Evolutionary conservation across 2,888 invertebrate genomes (phyloP), one percentile per base, ranked within the genome.

Genomic region (Nemoura dubitans): DNA sequence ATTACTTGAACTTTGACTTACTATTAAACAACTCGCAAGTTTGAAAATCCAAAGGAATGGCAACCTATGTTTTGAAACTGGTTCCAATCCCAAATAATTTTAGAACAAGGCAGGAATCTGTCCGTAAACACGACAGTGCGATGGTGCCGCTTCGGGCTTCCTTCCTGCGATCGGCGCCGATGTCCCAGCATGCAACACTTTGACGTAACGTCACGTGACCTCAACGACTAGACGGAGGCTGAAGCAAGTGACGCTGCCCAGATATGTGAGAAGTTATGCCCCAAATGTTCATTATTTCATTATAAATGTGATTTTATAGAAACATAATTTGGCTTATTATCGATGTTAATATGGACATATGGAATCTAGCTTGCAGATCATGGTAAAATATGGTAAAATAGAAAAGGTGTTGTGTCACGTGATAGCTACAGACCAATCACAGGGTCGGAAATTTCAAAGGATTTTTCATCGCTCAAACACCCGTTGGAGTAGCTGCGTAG

Each of bases 401-500:
- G 87, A 80, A 85, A 77, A 84, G 84, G 87, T 42, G n/a, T 80
- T 25, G 78, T 88, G 89, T 90, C 90, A 90, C 89, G 90, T 90
- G 90, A 90, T 89, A 88, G 43, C 86, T 85, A 80, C 88, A 87
- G 89, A 89, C 90, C 90, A 90, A 90, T 90, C 89, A 89, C 89
- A 89, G 88, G 88, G 88, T 88, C 88, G 88, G 89, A 89, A 89
- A 89, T 89, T 89, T 89, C 89, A 89, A 89, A 89, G 89, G 89
- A 89, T 89, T 90, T 89, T 90, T 90, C 90, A 88, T 89, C 89
- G 88, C 89, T 89, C 89, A 89, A 89, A 89, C 90, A 89, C 89
- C 88, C 89, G 89, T 89, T 90, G 89, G 89, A 89, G 89, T 89
- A 89, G 89, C 89, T 91, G 91, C 91, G 92, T 91, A 91, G 92